phyloP scores from a whole-genome alignment of 2,797 vertebrate species.

The Esox lucius region DNA sequence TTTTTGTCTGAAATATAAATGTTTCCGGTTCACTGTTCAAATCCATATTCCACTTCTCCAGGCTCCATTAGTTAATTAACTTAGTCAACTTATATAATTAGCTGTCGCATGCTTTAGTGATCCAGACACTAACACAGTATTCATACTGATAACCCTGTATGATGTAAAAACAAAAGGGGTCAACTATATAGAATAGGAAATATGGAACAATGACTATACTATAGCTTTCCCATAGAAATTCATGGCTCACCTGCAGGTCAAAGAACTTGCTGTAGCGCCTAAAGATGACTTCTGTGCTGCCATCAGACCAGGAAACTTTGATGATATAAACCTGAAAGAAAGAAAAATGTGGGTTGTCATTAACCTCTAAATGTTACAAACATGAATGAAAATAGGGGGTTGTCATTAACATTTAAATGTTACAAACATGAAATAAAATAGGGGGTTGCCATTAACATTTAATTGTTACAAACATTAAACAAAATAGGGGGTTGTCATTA shows the following conservation, averaged over 20 bases:
- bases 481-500: no score
- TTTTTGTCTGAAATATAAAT: slow-evolving; percentile 64
- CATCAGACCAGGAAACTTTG: slow-evolving; percentile 95
- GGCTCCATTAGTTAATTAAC: slow-evolving; percentile 42
- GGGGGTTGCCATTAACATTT: background rate
- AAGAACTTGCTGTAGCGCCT: slow-evolving; percentile 99
- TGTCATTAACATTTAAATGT: no score
- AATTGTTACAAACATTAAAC: no score
- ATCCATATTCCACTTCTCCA: slow-evolving; percentile 45
- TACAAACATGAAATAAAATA: background rate
- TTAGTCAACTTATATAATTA: slow-evolving; percentile 46
- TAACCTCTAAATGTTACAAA: background rate
- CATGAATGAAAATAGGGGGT: no score
- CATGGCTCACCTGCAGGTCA: slow-evolving; percentile 88
- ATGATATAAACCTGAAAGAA: slow-evolving; percentile 93
- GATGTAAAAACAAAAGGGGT: background rate
- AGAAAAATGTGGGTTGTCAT: background rate
- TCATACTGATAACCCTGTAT: background rate
- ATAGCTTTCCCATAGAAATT: background rate
- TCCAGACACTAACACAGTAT: slow-evolving; percentile 12
- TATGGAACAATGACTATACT: background rate
- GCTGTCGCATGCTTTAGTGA: slow-evolving; percentile 35
- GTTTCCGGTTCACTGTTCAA: slow-evolving; percentile 61
- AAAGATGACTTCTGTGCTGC: slow-evolving; percentile 90
- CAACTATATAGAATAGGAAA: background rate